Evolutionary conservation across 2,888 invertebrate species (phyloP), one percentile per base, ranked within the genome.

Genomic region (Synergus itoensis): DNA sequence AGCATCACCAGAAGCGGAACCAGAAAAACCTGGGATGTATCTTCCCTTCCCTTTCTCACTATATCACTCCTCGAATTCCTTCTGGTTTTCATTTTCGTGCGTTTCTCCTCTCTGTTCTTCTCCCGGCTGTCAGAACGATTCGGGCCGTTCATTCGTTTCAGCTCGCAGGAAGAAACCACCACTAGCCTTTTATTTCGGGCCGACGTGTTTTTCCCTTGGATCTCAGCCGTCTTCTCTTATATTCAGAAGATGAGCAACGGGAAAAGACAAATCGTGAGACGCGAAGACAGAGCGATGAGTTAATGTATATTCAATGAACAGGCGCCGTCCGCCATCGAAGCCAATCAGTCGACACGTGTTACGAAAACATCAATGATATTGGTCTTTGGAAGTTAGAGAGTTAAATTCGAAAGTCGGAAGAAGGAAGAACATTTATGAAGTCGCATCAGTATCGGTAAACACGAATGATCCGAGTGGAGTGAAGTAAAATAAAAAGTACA

Each of bases 81-180:
- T 79, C 80, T 81, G 85, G 85, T 85, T 89, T 87, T 86, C 85
- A 86, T 87, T 85, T 87, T 85, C 82, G 82, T 83, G 80, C 80
- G 79, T 80, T 81, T 76, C 80, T 84, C 63, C 79, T 82, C 84
- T 45, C 79, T 78, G 80, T 57, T 77, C 77, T 76, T 81, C 82
- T 80, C 77, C 79, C 81, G 79, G 77, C 87, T 87, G 86, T 87
- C 89, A 85, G 84, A 85, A 85, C 84, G 84, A 83, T 86, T 86
- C 83, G 80, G 84, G 82, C 83, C 83, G 83, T 82, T 87, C 86
- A 86, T 88, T 87, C 86, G 82, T 89, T 87, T 81, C 84, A 82
- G 83, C 81, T 63, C 77, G 76, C 67, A 81, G 69, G 53, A 81
- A 57, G 77, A 43, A 75, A 60, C 69, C 40, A 80, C 85, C 83